Base-by-base conservation (phyloP, 2,797 vertebrate species). In the Odontamblyopus rebecca region DNA sequence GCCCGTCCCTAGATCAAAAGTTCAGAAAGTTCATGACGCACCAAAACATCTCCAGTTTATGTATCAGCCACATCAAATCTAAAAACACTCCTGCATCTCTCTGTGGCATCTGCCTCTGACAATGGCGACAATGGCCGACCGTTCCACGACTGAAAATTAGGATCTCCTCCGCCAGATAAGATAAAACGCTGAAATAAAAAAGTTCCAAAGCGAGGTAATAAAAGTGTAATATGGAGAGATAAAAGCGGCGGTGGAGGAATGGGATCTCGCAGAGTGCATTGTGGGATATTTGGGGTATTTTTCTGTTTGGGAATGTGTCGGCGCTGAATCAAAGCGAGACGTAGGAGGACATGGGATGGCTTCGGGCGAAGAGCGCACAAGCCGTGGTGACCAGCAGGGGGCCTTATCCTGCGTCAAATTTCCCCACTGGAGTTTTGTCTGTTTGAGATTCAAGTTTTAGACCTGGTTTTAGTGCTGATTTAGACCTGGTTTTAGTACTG, bases 371-470 rank as follows among this genome's bases (percentile, higher is more conserved):
- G 85, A 54, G 69, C 68, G 81, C 86, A 88, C 86, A 84, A 86
- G 89, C 88, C 85, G 84, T 81, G 85, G 82, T 86, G 72, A 30
- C 85, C 89, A 83, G 79, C 86, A 83, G 85, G 82, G 81, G 79
- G 78, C 54, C 73, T 86, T 85, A 89, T 85, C 71, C 79, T 74
- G 86, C 87, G 86, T 82, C 59, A 73, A 74, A 85, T 77, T 77
- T 85, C 2, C 75, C 87, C 80, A 41, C 57, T 60, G 74, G 88
- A 74, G 1, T 81, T 84, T 23, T 85, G 57, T 67, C 53, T 9
- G 32, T 62, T 41, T 70, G 57, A 53, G 71, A 57, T 73, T 44
- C 63, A 56, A 32, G 68, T 66, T 65, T 23, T 23, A 23, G 23
- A 23, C 23, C 23, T 23, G 23, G 23, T 23, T 23, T 23, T 23